These are phyloP conservation scores for Heliconius aoede DNA, from an alignment of 2,888 invertebrate species.

Conservation along the genomic window DNA sequence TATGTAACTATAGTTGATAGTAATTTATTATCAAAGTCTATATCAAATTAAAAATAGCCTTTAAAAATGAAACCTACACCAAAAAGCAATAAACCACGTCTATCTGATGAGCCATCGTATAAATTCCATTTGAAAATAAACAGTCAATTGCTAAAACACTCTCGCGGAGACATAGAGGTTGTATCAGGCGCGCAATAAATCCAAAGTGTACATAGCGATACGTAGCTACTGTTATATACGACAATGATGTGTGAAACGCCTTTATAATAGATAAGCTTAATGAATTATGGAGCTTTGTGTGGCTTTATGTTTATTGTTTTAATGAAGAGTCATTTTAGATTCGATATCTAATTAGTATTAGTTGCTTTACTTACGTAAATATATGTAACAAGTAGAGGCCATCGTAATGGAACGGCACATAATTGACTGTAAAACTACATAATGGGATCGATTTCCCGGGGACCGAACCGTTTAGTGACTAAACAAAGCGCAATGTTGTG, in stretches of 20 bases:
- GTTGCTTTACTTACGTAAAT: too few species aligned
- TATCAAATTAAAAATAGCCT: neutral
- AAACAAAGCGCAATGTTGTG: too few species aligned
- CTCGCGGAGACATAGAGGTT: constrained; percentile 40
- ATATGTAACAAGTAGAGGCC: too few species aligned
- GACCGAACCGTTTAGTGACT: too few species aligned
- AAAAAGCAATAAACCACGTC: constrained; percentile 41
- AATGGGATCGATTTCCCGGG: too few species aligned
- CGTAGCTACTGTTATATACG: constrained; percentile 22
- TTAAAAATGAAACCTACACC: constrained; percentile 18
- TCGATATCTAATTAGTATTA: neutral
- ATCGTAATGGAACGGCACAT: too few species aligned
- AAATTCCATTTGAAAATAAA: constrained; percentile 45
- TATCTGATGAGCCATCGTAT: constrained; percentile 45
- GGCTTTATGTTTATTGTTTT: constrained; percentile 27
- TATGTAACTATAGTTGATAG: neutral
- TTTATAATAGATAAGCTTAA: constrained; percentile 17
- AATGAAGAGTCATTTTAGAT: neutral
- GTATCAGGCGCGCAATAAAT: constrained; percentile 61
- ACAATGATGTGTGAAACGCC: constrained; percentile 33
- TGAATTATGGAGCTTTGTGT: constrained; percentile 15
- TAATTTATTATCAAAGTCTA: too few species aligned
- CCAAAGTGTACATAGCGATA: constrained; percentile 29
- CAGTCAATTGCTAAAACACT: constrained; percentile 45
- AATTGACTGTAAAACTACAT: too few species aligned